Conservation (phyloP, 2,888 invertebrate species). For the Thalpophila matura region DNA sequence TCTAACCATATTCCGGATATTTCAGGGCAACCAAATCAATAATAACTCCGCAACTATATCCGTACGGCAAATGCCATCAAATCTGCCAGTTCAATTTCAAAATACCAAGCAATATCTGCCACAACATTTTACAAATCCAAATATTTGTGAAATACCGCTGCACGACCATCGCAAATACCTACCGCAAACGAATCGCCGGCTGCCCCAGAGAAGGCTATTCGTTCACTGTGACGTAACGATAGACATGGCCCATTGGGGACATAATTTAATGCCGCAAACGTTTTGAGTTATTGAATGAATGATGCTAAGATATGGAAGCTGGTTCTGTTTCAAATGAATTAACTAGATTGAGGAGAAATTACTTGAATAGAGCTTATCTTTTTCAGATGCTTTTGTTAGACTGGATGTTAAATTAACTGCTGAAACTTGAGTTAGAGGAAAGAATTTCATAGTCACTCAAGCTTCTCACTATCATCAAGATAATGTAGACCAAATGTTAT, state of each 20-base stretch:
- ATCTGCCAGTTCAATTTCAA: conserved; percentile 54
- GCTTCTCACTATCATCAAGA: too few relatives aligned
- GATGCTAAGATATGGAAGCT: conserved; percentile 33
- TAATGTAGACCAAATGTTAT: background rate
- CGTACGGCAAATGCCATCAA: conserved; percentile 42
- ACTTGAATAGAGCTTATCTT: background rate
- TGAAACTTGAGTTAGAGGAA: too few relatives aligned
- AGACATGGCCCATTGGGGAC: conserved; percentile 43
- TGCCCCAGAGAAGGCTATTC: conserved; percentile 42
- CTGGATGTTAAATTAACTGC: background rate
- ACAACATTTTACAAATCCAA: conserved; percentile 64
- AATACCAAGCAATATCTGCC: conserved; percentile 58
- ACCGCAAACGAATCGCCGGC: conserved; percentile 57
- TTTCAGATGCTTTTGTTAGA: background rate
- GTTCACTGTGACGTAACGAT: conserved; percentile 59
- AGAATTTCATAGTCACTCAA: too few relatives aligned
- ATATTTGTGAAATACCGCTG: conserved; percentile 64
- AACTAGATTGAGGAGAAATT: background rate
- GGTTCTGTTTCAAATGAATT: conserved; percentile 19
- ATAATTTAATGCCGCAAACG: conserved; percentile 55
- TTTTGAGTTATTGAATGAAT: conserved; percentile 57
- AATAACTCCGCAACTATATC: conserved; percentile 40
- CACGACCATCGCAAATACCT: conserved; percentile 60
- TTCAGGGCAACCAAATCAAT: conserved; percentile 16
- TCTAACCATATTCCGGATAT: background rate